A percentile compares a stretch with the other conserved stretches of the same genome.
Conservation (phyloP, 2,113 vertebrate species). For the Aphyosemion australe region DNA sequence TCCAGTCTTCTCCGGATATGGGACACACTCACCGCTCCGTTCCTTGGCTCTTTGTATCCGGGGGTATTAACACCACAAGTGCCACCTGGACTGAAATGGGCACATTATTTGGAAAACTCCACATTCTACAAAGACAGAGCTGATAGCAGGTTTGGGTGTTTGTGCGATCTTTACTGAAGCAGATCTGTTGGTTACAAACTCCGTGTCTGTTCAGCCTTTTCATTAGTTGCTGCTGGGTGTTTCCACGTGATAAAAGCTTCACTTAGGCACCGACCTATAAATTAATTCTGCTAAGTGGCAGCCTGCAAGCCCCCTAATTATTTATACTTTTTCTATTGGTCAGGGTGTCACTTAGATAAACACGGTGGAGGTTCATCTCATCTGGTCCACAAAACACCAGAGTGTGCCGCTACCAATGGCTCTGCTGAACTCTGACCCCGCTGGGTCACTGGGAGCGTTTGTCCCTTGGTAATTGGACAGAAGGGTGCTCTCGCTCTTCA, state of each 20-base stretch:
- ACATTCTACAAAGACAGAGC: constrained; percentile 15
- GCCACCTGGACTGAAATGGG: constrained; percentile 55
- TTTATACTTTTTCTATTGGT: constrained; percentile 78
- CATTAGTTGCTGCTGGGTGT: background rate
- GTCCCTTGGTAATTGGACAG: constrained; percentile 81
- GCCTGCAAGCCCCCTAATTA: constrained; percentile 68
- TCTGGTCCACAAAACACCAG: constrained; percentile 74
- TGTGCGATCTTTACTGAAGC: constrained; percentile 33
- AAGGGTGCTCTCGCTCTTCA: constrained; percentile 82
- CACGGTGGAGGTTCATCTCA: constrained; percentile 78
- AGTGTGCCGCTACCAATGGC: constrained; percentile 77
- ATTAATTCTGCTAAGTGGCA: constrained; percentile 80
- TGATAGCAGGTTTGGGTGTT: constrained; percentile 32
- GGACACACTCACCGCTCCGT: constrained; percentile 63
- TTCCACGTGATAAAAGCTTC: constrained; percentile 17
- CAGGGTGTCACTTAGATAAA: constrained; percentile 79
- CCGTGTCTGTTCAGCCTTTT: background rate
- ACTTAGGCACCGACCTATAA: constrained; percentile 63
- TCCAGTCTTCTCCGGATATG: constrained; percentile 70
- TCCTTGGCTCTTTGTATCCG: constrained; percentile 68
- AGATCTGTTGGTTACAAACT: background rate
- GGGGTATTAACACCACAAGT: constrained; percentile 77
- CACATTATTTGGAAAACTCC: constrained; percentile 53
- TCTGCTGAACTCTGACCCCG: constrained; percentile 73
- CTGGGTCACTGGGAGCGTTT: constrained; percentile 76